Percentiles rank a stretch among this genome's conserved stretches.
These are phyloP conservation scores for Rhorus exstirpatorius DNA, from an alignment of 2,888 invertebrate species.

Conservation along the genomic window DNA sequence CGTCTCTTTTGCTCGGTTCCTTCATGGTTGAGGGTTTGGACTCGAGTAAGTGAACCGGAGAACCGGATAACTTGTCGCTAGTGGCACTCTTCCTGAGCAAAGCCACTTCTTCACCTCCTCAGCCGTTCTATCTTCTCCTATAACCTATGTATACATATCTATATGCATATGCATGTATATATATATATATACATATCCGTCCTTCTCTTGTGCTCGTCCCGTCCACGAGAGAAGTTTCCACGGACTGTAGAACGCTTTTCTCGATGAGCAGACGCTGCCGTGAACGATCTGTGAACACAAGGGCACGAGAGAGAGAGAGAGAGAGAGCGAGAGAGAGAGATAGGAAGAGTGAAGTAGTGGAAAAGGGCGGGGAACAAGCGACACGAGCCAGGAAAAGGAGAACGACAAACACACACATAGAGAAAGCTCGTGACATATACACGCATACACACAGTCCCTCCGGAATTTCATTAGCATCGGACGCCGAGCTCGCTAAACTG, in stretches of 20 bases:
- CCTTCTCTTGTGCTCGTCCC: conserved; percentile 11
- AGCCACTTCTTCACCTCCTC: conserved; percentile 47
- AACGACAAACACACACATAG: conserved; percentile 42
- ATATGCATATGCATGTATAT: background rate
- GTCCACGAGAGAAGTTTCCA: conserved; percentile 44
- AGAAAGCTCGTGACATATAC: conserved; percentile 20
- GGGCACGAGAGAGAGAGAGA: conserved; percentile 34
- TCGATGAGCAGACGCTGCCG: conserved; percentile 65
- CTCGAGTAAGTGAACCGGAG: conserved; percentile 58
- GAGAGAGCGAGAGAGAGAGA: conserved; percentile 51
- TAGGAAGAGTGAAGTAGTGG: conserved; percentile 35
- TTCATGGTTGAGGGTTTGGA: conserved; percentile 45
- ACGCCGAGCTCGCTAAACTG: conserved; percentile 78
- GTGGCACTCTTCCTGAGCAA: conserved; percentile 56
- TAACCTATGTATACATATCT: conserved; percentile 16
- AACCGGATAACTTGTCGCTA: conserved; percentile 67
- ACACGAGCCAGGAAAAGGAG: conserved; percentile 46
- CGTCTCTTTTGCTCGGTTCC: conserved; percentile 43
- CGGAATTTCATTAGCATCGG: conserved; percentile 84
- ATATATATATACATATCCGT: conserved; percentile 1
- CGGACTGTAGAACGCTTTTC: conserved; percentile 50
- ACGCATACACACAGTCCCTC: conserved; percentile 61
- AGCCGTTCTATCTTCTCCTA: conserved; percentile 26
- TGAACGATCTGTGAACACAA: conserved; percentile 79
- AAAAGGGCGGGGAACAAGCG: conserved; percentile 12